Evolutionary conservation across 2,797 vertebrate species (phyloP).

Genomic region (Darevskia nairensis): DNA sequence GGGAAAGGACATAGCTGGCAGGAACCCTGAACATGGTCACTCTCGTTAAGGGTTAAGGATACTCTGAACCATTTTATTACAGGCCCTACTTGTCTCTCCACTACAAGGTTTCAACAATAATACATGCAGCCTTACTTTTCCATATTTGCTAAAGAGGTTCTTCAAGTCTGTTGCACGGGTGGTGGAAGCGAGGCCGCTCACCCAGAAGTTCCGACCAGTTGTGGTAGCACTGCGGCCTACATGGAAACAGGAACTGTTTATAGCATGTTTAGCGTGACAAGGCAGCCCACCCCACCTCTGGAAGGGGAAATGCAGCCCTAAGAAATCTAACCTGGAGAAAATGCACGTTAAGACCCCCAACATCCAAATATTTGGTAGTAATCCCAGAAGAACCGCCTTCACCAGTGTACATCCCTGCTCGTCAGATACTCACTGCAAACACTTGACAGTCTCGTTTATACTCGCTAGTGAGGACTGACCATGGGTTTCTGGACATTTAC

Average conservation of each 20-base stretch:
- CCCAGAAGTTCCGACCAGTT: conserved; percentile 94
- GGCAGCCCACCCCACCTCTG: background rate
- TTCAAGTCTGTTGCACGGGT: conserved; percentile 98
- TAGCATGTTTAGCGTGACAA: too few species aligned
- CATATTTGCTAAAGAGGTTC: conserved; percentile 96
- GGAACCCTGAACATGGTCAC: too few species aligned
- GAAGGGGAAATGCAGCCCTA: background rate
- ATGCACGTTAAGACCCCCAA: background rate
- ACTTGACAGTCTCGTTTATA: background rate
- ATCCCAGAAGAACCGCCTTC: background rate
- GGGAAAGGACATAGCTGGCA: background rate
- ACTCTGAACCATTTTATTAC: background rate
- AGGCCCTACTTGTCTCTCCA: background rate
- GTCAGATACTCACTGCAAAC: background rate
- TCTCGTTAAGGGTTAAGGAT: background rate
- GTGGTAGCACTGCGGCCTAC: conserved; percentile 74
- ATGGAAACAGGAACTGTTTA: conserved; percentile 45
- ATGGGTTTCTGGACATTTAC: background rate
- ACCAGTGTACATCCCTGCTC: too few species aligned
- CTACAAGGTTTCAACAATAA: background rate
- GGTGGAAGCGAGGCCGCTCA: conserved; percentile 96
- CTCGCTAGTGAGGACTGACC: background rate
- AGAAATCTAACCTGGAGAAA: background rate
- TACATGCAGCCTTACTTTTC: conserved; percentile 84
- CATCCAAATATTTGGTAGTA: background rate